Base-by-base conservation (phyloP, 2,113 vertebrate genomes). In the Regulus satrapa region DNA sequence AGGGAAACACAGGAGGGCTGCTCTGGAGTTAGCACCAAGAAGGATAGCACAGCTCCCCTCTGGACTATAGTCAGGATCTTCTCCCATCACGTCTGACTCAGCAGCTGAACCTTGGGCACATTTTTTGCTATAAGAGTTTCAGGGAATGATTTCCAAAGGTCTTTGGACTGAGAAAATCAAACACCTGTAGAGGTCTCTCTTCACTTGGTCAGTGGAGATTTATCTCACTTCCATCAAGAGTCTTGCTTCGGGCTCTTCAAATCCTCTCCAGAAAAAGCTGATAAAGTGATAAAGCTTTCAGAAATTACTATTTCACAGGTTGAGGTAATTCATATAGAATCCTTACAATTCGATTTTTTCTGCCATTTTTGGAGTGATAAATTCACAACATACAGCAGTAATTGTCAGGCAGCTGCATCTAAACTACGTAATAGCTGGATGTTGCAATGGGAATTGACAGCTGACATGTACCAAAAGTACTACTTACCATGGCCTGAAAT, bases 101-200 rank as follows among this genome's bases (percentile, higher is more conserved):
- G 14, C 26, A 88, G 32, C 45, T 73, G 48, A 46, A 69, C 3
- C 4, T 31, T 32, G 40, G 63, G 28, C 3, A 18, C n/a, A 59
- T 36, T 55, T 87, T 89, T 48, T 64, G 18, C 14, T 62, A n/a
- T 43, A 18, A 18, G 32, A 69, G 16, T 32, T 74, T 45, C 56
- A 34, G 36, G 29, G 34, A 88, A 63, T 41, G 31, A 16, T n/a
- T 58, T 92, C 55, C 58, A 74, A 49, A 73, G 29, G 32, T 75
- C 32, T 77, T 69, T 48, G 32, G 55, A n/a, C 21, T 72, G 79
- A 75, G 59, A 66, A 68, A 73, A 38, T 0, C 32, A 55, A 54
- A 84, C 40, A 79, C 75, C 78, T 95, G 79, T 56, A 94, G 93
- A 90, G 75, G 90, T 93, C 88, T 97, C 92, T 94, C 78, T 95